Evolutionary conservation across 2,888 invertebrate genomes (phyloP), one percentile per base, ranked within the genome.

Genomic region (Euzetes globulus): DNA sequence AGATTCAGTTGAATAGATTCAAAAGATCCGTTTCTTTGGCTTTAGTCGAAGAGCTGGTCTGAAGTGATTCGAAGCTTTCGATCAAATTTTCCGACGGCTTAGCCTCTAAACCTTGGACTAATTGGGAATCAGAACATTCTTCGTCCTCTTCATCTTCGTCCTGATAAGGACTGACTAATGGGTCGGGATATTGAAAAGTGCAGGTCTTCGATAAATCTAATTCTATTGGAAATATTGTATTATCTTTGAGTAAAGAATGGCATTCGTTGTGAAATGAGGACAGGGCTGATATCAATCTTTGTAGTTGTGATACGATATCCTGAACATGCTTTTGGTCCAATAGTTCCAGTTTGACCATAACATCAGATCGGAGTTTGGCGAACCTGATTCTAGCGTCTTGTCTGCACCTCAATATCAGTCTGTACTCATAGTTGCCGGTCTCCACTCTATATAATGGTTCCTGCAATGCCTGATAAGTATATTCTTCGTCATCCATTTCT

Each of bases 401-500:
- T 0, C 99, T 89, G 82, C 99, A 99, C 74, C 98, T 88, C 9
- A 99, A 85, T 72, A 99, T 91, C 74, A 99, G 84, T 79, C 92
- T 89, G 83, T 99, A 99, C 83, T 99, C 99, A 84, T 99, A 99
- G 83, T 99, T 99, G 63, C 99, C 99, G 0, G 98, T 98, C 84
- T 99, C 99, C 0, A 99, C 94, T 58, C 99, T 87, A 82, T 99
- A 99, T 50, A 99, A 84, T 0, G 97, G 96, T 82, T 99, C 99
- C 81, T 97, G 95, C 17, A 98, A 81, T 0, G 92, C 89, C 7
- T 79, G 78, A 81, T 92, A 97, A 65, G 92, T 92, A 79, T 94
- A 94, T 80, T 98, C 97, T 81, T 99, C 99, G 81, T 99, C 99
- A 80, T 99, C 99, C 92, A 99, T 92, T 84, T 99, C 99, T 82